Base-by-base conservation (phyloP, 2,797 vertebrate genomes). In the Perdix hodgsoniae region DNA sequence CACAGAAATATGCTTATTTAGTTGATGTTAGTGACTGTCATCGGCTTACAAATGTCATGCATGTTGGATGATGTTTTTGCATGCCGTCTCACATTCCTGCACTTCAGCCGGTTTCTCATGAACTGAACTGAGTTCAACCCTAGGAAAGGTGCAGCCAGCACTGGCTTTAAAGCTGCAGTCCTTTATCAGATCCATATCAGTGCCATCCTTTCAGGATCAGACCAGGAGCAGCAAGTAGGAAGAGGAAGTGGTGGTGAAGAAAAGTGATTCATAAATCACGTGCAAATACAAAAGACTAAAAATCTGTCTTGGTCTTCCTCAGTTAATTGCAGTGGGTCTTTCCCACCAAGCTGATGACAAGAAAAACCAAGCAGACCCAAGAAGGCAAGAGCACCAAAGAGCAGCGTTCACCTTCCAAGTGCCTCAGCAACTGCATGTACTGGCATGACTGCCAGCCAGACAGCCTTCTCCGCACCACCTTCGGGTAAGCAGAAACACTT, bases 51-150 rank as follows among this genome's bases (percentile, higher is more conserved):
- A 67, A 88, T 1, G 10, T 63, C 50, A 72, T 1, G 9, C 17
- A 17, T 69, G 83, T 54, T 50, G 19, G 47, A 66, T 33, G 10
- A 31, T 7, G 7, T 44, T 75, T 92, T 63, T 76, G 52, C 80
- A 90, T 75, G 59, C 57, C 40, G 69, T 78, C 79, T 72, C 37
- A 47, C n/a, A 60, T 42, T 16, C 10, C 35, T 10, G 45, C 27
- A 64, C 33, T 89, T 89, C 67, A 83, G 29, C 35, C 74, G 40
- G 69, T 85, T 90, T 79, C 65, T 89, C 56, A 37, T 8, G 23
- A 78, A 78, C 42, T 54, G 57, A 95, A 56, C 37, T 4, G 14
- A 84, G 64, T 9, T 24, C 50, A 73, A 7, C 4, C 19, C n/a
- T 31, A 80, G 29, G 21, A 75, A 80, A 70, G 78, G 22, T 6